Evolutionary conservation across 1,140 invertebrate species (phyloP).

Genomic region (Drosophila nikananu): DNA sequence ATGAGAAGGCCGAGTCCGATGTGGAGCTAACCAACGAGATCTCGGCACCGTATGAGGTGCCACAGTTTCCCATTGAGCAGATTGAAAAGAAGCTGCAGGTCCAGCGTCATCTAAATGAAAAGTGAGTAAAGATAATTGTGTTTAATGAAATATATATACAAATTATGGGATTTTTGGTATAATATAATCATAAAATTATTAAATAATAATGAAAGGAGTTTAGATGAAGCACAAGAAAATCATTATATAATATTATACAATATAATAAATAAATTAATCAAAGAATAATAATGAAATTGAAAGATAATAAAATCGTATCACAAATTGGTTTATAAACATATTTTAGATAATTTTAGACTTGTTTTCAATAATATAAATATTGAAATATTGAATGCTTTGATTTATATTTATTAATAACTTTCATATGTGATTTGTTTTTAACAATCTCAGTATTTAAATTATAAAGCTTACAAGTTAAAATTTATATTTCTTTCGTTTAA

Average conservation of each 20-base stretch:
- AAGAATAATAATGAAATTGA: neutral
- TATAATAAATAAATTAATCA: no score
- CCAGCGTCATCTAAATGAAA: slow-evolving; percentile 95
- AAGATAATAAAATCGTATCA: no score
- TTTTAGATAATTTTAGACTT: neutral
- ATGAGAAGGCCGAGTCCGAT: slow-evolving; percentile 66
- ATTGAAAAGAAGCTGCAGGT: slow-evolving; percentile 96
- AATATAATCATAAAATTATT: neutral
- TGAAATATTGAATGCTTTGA: neutral
- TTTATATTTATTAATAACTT: neutral
- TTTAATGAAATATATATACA: neutral
- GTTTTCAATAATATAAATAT: neutral
- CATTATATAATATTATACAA: no score
- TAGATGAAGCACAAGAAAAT: neutral
- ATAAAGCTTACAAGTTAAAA: neutral
- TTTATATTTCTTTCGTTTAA: neutral
- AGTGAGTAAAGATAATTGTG: slow-evolving; percentile 87
- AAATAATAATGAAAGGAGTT: neutral
- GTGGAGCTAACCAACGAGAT: slow-evolving; percentile 91
- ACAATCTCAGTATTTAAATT: neutral
- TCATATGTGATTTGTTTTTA: neutral
- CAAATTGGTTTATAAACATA: neutral
- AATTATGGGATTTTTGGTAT: neutral
- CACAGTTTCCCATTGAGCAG: slow-evolving; percentile 98
- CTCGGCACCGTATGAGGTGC: slow-evolving; percentile 97